Conservation (phyloP, 2,888 invertebrate species). For the Galerucella pusilla region DNA sequence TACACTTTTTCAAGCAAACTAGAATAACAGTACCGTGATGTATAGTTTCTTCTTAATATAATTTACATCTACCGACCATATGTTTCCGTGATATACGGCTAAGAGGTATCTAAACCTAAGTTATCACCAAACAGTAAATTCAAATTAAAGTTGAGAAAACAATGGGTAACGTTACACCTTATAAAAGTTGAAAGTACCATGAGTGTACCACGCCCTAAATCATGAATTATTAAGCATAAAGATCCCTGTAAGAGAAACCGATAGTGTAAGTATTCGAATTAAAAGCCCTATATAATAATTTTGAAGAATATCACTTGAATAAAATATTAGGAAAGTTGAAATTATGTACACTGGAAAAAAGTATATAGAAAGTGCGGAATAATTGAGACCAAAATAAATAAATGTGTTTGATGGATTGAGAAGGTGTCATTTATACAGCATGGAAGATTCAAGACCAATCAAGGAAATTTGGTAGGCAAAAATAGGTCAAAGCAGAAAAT, state of each 20-base stretch:
- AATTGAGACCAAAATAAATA: too few relatives aligned
- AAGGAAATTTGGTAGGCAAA: too few relatives aligned
- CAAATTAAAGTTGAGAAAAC: slow-evolving; percentile 30
- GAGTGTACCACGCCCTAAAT: slow-evolving; percentile 20
- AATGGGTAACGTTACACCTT: slow-evolving; percentile 28
- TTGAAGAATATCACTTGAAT: not conserved
- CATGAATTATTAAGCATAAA: slow-evolving; percentile 18
- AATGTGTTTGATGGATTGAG: too few relatives aligned
- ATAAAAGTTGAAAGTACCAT: slow-evolving; percentile 11
- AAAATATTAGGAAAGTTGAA: too few relatives aligned
- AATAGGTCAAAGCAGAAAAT: too few relatives aligned
- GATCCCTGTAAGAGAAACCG: slow-evolving; percentile 6
- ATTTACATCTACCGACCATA: slow-evolving; percentile 26
- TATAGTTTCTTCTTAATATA: slow-evolving; percentile 14
- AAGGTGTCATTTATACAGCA: too few relatives aligned
- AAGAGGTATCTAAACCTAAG: slow-evolving; percentile 13
- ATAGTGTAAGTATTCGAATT: not conserved
- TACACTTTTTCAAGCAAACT: slow-evolving; percentile 12
- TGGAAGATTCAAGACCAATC: too few relatives aligned
- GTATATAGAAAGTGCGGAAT: too few relatives aligned
- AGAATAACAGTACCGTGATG: slow-evolving; percentile 13
- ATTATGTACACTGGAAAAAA: too few relatives aligned
- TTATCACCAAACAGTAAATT: slow-evolving; percentile 24
- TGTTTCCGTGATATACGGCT: slow-evolving; percentile 27
- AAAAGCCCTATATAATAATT: not conserved